Conservation (phyloP, 2,888 invertebrate genomes). For the Busseola fusca region DNA sequence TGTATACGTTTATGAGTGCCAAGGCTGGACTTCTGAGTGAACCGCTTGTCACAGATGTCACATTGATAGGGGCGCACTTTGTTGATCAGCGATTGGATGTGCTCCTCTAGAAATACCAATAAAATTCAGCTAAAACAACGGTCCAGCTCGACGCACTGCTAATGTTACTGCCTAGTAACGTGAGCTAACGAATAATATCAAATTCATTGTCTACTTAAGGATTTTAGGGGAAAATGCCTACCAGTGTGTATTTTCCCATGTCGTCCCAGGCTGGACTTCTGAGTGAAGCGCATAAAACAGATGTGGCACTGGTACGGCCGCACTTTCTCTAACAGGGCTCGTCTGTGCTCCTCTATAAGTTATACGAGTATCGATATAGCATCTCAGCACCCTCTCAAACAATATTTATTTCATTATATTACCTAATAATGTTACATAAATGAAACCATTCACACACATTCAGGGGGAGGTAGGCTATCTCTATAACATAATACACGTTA, state of each 20-base stretch:
- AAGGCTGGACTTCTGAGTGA: conserved; percentile 95
- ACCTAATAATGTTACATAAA: conserved; percentile 73
- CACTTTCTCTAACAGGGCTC: conserved; percentile 90
- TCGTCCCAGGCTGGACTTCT: conserved; percentile 93
- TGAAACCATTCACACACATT: conserved; percentile 82
- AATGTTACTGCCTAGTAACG: conserved; percentile 82
- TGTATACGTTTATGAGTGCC: conserved; percentile 95
- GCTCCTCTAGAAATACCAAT: conserved; percentile 90
- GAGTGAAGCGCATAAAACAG: conserved; percentile 92
- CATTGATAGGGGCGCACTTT: conserved; percentile 91
- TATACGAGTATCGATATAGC: conserved; percentile 88
- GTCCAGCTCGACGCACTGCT: conserved; percentile 77
- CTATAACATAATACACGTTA: conserved; percentile 69
- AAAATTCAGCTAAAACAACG: conserved; percentile 87
- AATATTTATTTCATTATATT: conserved; percentile 72
- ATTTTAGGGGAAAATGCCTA: conserved; percentile 89
- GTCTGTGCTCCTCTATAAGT: conserved; percentile 90
- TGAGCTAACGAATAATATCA: conserved; percentile 81
- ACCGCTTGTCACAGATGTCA: conserved; percentile 93
- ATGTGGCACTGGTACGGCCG: conserved; percentile 92
- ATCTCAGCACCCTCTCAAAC: conserved; percentile 82
- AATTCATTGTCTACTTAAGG: conserved; percentile 86
- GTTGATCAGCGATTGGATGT: conserved; percentile 90
- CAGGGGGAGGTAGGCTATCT: conserved; percentile 86
- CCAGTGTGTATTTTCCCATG: conserved; percentile 92